Evolutionary conservation across 2,113 vertebrate genomes (phyloP), one percentile per base, ranked within the genome.

Genomic region (Odobenus rosmarus): DNA sequence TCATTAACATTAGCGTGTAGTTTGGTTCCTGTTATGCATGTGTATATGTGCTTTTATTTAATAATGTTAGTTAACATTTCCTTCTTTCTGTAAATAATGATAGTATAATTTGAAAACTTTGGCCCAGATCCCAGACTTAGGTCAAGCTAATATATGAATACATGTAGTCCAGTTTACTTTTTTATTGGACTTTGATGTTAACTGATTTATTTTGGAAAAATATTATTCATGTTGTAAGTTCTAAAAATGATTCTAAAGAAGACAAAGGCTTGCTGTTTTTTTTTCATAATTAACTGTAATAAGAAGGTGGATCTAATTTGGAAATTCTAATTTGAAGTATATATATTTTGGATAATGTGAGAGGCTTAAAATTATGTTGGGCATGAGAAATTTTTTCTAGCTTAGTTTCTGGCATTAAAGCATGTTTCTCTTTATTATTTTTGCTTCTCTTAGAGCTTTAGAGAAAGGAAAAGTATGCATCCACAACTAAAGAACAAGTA

Each of bases 1-100:
- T 96, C 80, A 71, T 90, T 97, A 96, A 76, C 31, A 79, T 93
- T 91, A 90, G 80, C 69, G 95, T 98, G 96, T 96, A 93, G 92
- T 97, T 98, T 95, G n/a, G 74, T 86, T 92, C 91, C 80, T 88
- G 49, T 93, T 97, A 82, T 46, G 26, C 14, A 23, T 96, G 87
- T 82, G 24, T 96, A 53, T 93, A 81, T 71, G 53, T 96, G 57
- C 24, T 86, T 92, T 98, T 74, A 93, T 97, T 98, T 96, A 97
- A 88, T 92, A 64, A 53, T 85, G 2, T 6, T 97, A 79, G 12
- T 96, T 97, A 97, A 1, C 14, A 88, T 96, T 97, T 98, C 16
- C 49, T 10, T 74, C 86, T 88, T 95, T 81, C 39, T 64, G 36
- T 71, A 98, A 98, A 97, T 96, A 95, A 97, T 89, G 95, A 90